Conservation (phyloP, 2,113 vertebrate genomes). For the Gambusia affinis region DNA sequence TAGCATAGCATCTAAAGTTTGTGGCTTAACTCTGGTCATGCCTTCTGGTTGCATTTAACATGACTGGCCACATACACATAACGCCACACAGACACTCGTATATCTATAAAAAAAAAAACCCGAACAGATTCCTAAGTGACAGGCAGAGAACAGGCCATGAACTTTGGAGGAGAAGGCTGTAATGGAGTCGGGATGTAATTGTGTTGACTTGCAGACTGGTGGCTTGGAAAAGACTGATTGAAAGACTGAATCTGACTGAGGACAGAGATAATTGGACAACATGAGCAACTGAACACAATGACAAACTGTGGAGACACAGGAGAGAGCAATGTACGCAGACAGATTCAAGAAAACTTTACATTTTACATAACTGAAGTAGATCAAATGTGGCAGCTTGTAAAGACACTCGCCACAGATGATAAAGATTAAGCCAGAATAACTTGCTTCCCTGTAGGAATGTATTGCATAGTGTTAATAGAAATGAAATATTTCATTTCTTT, state of each 20-base stretch:
- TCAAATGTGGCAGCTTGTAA: slow-evolving; percentile 25
- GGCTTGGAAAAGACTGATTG: slow-evolving; percentile 25
- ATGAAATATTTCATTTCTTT: not conserved
- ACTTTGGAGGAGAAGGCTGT: slow-evolving; percentile 30
- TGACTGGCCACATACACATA: not conserved
- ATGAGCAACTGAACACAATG: slow-evolving; percentile 31
- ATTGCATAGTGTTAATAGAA: slow-evolving; percentile 2
- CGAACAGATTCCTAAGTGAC: slow-evolving; percentile 40
- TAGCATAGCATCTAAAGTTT: slow-evolving; percentile 23
- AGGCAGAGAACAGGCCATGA: slow-evolving; percentile 26
- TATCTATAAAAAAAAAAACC: not conserved
- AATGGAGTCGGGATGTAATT: slow-evolving; percentile 39
- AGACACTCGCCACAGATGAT: slow-evolving; percentile 10
- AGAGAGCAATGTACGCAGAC: slow-evolving; percentile 30
- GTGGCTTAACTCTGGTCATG: slow-evolving; percentile 39
- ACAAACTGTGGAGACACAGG: not conserved
- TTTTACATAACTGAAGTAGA: slow-evolving; percentile 1
- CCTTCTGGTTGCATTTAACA: slow-evolving; percentile 47
- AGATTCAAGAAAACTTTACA: slow-evolving; percentile 11
- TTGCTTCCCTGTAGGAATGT: not conserved
- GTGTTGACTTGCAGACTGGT: slow-evolving; percentile 42
- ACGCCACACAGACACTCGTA: not conserved
- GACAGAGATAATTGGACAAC: slow-evolving; percentile 52
- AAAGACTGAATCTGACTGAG: slow-evolving; percentile 32
- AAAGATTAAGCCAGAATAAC: not conserved